Conservation (phyloP, 1,140 invertebrate genomes). For the Aphaenogaster floridana region DNA sequence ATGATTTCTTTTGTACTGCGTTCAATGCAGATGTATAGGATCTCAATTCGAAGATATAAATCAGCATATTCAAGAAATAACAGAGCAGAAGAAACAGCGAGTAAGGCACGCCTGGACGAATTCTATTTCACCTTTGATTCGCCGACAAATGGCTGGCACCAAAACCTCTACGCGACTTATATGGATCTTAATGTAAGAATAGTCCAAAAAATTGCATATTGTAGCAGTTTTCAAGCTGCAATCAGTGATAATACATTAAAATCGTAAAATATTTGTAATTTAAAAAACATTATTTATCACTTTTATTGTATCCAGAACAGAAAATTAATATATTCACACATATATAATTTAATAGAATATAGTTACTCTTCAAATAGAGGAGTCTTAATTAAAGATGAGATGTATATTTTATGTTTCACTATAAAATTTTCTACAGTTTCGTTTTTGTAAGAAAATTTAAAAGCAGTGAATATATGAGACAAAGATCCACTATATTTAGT, state of each 20-base stretch:
- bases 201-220: neutral
- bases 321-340: neutral
- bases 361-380: neutral
- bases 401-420: neutral
- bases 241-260: neutral
- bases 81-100: neutral
- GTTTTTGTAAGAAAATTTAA: neutral
- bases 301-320: neutral
- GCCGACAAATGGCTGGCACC: neutral
- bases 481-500: neutral
- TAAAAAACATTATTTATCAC: neutral
- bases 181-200: conserved; percentile 31
- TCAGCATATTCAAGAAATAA: neutral
- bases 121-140: neutral
- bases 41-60: neutral
- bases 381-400: neutral
- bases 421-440: neutral
- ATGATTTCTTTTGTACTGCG: neutral
- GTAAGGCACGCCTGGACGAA: neutral
- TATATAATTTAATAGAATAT: neutral
- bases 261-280: neutral
- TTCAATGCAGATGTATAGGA: conserved; percentile 7
- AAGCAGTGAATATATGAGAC: neutral
- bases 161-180: neutral
- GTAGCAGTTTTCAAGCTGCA: neutral